Base-by-base conservation (phyloP, 2,113 vertebrate species). In the Meleagris gallopavo region DNA sequence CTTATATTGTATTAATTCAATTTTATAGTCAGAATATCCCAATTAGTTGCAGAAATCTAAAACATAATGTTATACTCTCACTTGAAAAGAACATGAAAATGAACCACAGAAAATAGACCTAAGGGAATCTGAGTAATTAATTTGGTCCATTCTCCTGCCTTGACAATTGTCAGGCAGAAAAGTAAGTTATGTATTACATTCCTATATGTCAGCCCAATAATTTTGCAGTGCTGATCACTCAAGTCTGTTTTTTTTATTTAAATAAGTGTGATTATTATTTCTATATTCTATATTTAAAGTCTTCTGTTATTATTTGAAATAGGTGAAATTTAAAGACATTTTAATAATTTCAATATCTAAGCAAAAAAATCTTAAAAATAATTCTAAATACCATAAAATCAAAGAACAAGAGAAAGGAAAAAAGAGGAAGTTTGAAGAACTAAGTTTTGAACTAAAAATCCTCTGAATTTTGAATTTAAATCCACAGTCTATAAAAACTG, bases 1-100 rank as follows among this genome's bases (percentile, higher is more conserved):
- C 40, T 25, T 50, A 25, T 41, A 84, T 71, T 71, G 89, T 75
- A 82, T 46, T 79, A 34, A 82, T 85, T 43, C 14, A 72, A 46
- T 91, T 89, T 89, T 87, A 72, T 67, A 92, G 48, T 77, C 64
- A 86, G 64, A 74, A 92, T 86, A 60, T 76, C 76, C 27, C 54
- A 76, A 46, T 86, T 83, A 83, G 72, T n/a, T 88, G 54, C 43
- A 90, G 90, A 94, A 88, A 80, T 30, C 36, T 88, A 58, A 87
- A 93, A 70, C 45, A 61, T 43, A 88, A 86, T 4, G 4, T 83
- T 91, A 80, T 72, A 83, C 43, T 57, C 71, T 80, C 80, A 30
- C n/a, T 27, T 83, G 64, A 83, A 85, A 85, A 92, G 58, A 88
- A 50, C 0, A 1, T 70, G 80, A 93, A 94, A 94, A 88, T 71